Conservation (phyloP, 2,113 vertebrate genomes). For the Anthoscopus minutus region DNA sequence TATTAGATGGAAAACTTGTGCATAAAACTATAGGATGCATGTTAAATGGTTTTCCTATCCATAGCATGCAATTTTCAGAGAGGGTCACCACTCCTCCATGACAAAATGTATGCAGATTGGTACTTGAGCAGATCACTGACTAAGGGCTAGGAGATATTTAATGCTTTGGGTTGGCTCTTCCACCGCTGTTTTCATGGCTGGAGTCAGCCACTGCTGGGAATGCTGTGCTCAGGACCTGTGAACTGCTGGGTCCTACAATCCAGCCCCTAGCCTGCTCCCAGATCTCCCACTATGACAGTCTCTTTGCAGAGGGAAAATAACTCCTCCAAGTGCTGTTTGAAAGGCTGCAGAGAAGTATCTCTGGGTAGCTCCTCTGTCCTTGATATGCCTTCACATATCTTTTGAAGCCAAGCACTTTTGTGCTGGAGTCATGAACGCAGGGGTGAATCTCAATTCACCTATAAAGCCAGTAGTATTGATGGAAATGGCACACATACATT, state of each 20-base stretch:
- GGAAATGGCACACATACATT: not conserved
- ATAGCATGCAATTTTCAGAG: not conserved
- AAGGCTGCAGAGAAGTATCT: not conserved
- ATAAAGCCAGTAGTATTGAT: not conserved
- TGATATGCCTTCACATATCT: not conserved
- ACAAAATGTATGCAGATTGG: not conserved
- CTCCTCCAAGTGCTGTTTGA: not conserved
- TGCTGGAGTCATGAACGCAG: not conserved
- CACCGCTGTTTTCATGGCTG: fast-evolving
- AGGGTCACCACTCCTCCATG: not conserved
- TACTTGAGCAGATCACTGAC: not conserved
- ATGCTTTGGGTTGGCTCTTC: not conserved
- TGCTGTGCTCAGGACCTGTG: not conserved
- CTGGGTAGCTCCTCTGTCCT: not conserved
- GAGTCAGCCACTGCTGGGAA: fast-evolving
- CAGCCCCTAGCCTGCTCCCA: not conserved
- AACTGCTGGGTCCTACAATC: not conserved
- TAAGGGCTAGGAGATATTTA: not conserved
- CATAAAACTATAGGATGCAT: not conserved
- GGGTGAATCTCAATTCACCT: not conserved
- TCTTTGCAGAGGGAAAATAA: not conserved
- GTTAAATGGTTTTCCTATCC: not conserved
- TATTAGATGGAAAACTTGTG: not conserved
- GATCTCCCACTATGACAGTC: not conserved
- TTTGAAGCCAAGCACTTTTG: not conserved